Conservation (phyloP, 2,888 invertebrate species). For the Spilosoma lubricipeda region DNA sequence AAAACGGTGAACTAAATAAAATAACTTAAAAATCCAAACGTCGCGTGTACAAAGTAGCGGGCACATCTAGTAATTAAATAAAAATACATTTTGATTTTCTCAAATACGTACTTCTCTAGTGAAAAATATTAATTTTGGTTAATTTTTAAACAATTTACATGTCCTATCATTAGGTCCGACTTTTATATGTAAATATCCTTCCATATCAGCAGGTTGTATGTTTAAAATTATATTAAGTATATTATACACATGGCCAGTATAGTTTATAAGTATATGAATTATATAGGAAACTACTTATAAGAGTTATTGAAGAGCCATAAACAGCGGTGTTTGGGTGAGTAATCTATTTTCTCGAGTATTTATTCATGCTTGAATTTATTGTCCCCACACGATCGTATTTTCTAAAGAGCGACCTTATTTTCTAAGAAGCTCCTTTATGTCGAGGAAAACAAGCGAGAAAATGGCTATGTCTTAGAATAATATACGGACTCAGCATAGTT, state of each 20-base stretch:
- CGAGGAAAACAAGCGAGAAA: slow-evolving; percentile 59
- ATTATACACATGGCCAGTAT: not conserved
- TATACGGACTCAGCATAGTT: slow-evolving; percentile 55
- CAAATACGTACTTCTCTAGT: too few relatives aligned
- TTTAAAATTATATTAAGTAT: not conserved
- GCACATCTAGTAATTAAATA: too few relatives aligned
- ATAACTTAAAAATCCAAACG: too few relatives aligned
- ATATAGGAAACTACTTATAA: not conserved
- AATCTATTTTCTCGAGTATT: slow-evolving; percentile 68
- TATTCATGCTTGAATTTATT: slow-evolving; percentile 73
- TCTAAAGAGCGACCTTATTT: slow-evolving; percentile 67
- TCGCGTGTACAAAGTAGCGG: too few relatives aligned
- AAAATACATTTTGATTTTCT: too few relatives aligned
- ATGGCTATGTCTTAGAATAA: slow-evolving; percentile 60
- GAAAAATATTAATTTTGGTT: not conserved
- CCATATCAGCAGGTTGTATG: not conserved
- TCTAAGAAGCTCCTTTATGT: slow-evolving; percentile 67
- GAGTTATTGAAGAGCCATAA: slow-evolving; percentile 26
- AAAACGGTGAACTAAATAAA: too few relatives aligned
- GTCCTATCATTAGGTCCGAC: not conserved
- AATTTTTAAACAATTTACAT: not conserved
- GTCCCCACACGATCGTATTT: slow-evolving; percentile 69
- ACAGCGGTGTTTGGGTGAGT: slow-evolving; percentile 44
- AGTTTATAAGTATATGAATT: not conserved
- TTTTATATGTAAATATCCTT: not conserved